Conservation (phyloP, 2,113 vertebrate species). For the Enhydra lutris region DNA sequence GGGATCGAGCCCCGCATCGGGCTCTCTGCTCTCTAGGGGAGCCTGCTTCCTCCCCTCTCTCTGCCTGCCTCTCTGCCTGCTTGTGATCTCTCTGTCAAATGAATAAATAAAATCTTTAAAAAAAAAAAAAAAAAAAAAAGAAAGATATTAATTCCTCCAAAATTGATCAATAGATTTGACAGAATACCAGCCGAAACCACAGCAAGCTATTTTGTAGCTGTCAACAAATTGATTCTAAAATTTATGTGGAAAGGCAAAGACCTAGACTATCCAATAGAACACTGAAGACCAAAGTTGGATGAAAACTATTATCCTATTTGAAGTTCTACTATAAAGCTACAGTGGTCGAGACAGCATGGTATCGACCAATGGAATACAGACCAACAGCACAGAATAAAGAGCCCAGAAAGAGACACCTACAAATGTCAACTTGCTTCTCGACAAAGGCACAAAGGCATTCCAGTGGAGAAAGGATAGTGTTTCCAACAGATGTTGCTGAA, state of each 20-base stretch:
- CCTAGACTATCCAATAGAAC: not conserved
- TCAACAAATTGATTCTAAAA: not conserved
- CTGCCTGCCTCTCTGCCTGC: no score
- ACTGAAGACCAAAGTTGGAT: not conserved
- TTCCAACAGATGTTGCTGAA: not conserved
- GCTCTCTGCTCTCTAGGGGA: no score
- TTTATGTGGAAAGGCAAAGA: not conserved
- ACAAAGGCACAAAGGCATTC: not conserved
- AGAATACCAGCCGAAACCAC: not conserved
- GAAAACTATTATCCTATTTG: not conserved
- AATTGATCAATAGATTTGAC: not conserved
- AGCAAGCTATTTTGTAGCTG: not conserved
- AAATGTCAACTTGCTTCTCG: not conserved
- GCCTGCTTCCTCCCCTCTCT: no score
- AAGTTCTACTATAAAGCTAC: not conserved
- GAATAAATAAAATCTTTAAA: not conserved
- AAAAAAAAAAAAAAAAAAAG: no score
- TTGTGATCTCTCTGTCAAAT: no score
- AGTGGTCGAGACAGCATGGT: not conserved
- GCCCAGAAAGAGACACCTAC: not conserved
- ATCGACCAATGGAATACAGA: not conserved
- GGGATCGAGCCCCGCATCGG: no score
- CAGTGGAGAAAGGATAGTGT: not conserved
- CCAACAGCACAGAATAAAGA: not conserved
- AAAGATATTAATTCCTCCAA: not conserved